Evolutionary conservation across 2,113 vertebrate genomes (phyloP).

Genomic region (Podarcis cretensis): DNA sequence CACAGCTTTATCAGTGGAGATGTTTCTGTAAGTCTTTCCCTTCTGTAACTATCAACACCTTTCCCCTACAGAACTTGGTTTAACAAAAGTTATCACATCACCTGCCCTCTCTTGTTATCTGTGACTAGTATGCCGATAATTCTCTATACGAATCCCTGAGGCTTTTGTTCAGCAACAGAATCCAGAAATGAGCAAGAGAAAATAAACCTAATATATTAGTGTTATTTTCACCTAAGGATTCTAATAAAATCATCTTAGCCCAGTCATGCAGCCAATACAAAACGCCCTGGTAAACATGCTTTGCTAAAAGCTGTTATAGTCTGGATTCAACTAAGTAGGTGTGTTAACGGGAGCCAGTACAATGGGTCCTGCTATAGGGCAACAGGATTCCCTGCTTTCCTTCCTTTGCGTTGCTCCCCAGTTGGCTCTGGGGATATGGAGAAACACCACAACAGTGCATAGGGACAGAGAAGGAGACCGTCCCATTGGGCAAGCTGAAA

Average conservation of each 20-base stretch:
- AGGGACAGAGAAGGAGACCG: too few species aligned
- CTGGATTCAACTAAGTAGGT: background rate
- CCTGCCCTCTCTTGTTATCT: background rate
- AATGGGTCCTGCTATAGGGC: too few species aligned
- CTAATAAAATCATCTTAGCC: background rate
- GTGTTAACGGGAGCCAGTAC: background rate
- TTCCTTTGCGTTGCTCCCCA: too few species aligned
- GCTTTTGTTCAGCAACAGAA: background rate
- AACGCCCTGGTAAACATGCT: too few species aligned
- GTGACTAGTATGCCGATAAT: too few species aligned
- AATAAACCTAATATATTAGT: background rate
- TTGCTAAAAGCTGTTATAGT: background rate
- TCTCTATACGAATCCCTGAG: background rate
- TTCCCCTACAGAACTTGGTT: background rate
- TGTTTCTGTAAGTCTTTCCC: background rate
- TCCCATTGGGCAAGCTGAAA: too few species aligned
- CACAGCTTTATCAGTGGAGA: background rate
- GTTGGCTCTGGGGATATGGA: too few species aligned
- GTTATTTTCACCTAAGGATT: background rate
- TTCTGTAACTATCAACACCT: background rate
- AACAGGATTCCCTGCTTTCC: too few species aligned
- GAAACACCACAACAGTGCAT: too few species aligned
- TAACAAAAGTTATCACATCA: background rate
- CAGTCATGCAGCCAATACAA: background rate
- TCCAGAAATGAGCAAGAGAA: background rate